Conservation (phyloP, 2,797 vertebrate species). For the Eulemur rubriventer region DNA sequence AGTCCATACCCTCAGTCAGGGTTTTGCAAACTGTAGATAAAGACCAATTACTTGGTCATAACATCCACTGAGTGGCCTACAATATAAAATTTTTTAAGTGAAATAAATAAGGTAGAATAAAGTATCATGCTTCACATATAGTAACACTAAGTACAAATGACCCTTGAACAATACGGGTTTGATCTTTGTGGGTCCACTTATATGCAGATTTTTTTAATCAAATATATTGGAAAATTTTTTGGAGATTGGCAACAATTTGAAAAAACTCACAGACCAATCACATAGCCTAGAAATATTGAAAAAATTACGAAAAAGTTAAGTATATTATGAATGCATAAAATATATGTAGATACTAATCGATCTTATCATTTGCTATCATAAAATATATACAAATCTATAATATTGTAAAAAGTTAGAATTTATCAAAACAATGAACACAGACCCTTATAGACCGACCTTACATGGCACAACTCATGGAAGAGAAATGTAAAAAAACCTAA, state of each 20-base stretch:
- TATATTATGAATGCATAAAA: not conserved
- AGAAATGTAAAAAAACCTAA: too few species aligned
- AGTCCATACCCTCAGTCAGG: not conserved
- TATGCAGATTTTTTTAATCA: not conserved
- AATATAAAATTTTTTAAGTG: not conserved
- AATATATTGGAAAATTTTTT: not conserved
- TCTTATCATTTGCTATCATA: not conserved
- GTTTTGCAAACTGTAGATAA: not conserved
- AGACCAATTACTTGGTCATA: not conserved
- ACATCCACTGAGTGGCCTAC: not conserved
- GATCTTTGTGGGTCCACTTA: not conserved
- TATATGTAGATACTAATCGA: not conserved
- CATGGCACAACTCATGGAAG: too few species aligned
- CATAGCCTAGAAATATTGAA: not conserved
- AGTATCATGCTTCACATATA: not conserved
- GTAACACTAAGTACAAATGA: not conserved
- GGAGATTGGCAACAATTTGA: not conserved
- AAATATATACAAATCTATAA: not conserved
- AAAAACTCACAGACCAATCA: not conserved
- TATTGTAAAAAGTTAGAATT: not conserved
- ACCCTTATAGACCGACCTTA: too few species aligned
- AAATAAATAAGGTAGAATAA: not conserved
- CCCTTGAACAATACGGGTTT: not conserved
- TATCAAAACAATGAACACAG: not conserved
- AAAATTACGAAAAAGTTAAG: not conserved